These are phyloP conservation scores for Nomada lathburiana DNA, from an alignment of 2,888 invertebrate genomes.

Conservation along the genomic window DNA sequence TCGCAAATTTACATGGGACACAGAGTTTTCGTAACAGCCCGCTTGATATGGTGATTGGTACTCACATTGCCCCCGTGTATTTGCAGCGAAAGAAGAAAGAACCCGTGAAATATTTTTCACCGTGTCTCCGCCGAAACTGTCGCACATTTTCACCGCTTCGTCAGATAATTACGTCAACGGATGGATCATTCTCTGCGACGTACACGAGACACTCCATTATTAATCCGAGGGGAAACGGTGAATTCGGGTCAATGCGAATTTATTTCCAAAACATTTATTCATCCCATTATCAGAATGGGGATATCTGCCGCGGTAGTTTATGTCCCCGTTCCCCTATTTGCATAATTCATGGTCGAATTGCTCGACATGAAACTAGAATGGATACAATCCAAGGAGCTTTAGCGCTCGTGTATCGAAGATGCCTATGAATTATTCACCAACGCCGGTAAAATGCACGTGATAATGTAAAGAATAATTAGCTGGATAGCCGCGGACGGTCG, in stretches of 20 bases:
- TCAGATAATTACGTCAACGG: neutral
- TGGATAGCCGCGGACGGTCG: slow-evolving; percentile 6
- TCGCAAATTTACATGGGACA: too few relatives aligned
- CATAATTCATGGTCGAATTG: slow-evolving; percentile 55
- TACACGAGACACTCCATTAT: neutral
- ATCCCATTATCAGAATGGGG: slow-evolving; percentile 24
- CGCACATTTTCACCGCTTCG: neutral
- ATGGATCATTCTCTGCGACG: neutral
- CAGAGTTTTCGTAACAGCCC: too few relatives aligned
- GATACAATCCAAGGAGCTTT: slow-evolving; percentile 40
- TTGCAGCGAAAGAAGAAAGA: too few relatives aligned
- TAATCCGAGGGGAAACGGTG: too few relatives aligned
- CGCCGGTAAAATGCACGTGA: slow-evolving; percentile 35
- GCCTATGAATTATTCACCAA: slow-evolving; percentile 48
- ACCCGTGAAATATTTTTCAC: neutral
- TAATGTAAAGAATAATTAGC: slow-evolving; percentile 50
- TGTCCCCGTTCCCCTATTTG: slow-evolving; percentile 42
- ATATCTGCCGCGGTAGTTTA: slow-evolving; percentile 29
- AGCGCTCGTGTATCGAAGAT: slow-evolving; percentile 48
- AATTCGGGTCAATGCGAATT: neutral
- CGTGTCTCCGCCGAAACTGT: neutral
- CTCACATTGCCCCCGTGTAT: too few relatives aligned
- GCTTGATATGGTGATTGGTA: too few relatives aligned
- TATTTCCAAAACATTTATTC: slow-evolving; percentile 46
- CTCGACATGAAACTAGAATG: slow-evolving; percentile 37